Evolutionary conservation across 2,888 invertebrate species (phyloP), one percentile per base, ranked within the genome.

Genomic region (Yponomeuta malinellus): DNA sequence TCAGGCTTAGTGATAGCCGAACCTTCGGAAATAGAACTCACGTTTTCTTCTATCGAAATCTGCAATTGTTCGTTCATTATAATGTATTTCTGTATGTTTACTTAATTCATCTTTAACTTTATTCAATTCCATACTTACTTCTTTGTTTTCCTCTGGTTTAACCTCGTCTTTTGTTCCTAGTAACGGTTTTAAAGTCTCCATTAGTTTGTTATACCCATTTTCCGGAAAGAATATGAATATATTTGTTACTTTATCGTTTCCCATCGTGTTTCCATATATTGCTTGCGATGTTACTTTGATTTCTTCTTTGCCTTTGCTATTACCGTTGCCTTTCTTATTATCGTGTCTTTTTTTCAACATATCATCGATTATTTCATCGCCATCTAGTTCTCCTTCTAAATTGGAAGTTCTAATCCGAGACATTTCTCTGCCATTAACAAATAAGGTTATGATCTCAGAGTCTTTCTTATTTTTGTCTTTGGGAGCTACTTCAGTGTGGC

Each of bases 221-320:
- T 75, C 77, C 3, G 80, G 77, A 71, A 83, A 79, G 68, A 87
- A 86, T 64, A 88, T 78, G 69, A 81, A 89, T 63, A 88, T 76
- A 65, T 89, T 88, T 0, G 85, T 87, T 0, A 87, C 83, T 73
- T 86, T 81, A 0, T 79, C 83, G 31, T 80, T 84, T 0, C 80
- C 83, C 15, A 83, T 74, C 1, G 83, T 75, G 59, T 82, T 85
- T 0, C 84, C 86, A 37, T 79, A 84, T 6, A 85, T 71, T 8
- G 78, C 81, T 10, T 78, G 71, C 2, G 83, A 78, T 70, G 74
- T 74, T 2, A 82, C 74, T 68, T 78, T 74, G 37, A 71, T 23
- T 5, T 74, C 29, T 72, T 72, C 68, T 9, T 74, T 72, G 48
- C 73, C 74, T 3, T 67, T 23, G 69, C 63, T 71, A 66, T 72